Evolutionary conservation across 2,113 vertebrate species (phyloP).

Genomic region (Ochotona princeps): DNA sequence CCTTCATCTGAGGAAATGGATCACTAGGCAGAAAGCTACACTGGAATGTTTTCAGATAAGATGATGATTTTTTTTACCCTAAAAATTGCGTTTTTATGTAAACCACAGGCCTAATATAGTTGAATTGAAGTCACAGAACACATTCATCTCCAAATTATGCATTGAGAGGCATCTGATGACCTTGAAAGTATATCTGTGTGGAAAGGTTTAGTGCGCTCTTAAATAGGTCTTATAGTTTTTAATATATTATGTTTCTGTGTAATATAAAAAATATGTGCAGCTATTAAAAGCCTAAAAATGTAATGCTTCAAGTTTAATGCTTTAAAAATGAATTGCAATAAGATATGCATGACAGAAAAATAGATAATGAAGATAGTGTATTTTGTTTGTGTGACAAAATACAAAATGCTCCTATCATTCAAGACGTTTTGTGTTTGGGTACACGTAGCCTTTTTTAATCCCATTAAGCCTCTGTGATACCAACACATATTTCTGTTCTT

Average conservation of each 20-base stretch:
- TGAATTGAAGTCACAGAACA: conserved; percentile 76
- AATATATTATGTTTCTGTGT: conserved; percentile 80
- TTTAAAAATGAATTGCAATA: conserved; percentile 83
- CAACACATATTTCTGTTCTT: conserved; percentile 7
- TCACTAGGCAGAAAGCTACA: conserved; percentile 75
- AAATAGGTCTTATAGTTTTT: conserved; percentile 81
- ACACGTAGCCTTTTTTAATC: conserved; percentile 38
- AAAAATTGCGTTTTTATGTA: conserved; percentile 85
- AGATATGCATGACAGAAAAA: conserved; percentile 79
- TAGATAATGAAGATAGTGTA: conserved; percentile 67
- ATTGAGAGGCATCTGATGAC: conserved; percentile 79
- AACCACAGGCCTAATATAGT: conserved; percentile 75
- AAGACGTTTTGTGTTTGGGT: neutral
- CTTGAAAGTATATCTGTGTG: conserved; percentile 83
- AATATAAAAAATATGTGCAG: conserved; percentile 80
- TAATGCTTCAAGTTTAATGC: conserved; percentile 80
- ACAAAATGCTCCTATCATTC: conserved; percentile 62
- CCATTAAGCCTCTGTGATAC: conserved; percentile 33
- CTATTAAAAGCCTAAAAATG: conserved; percentile 81
- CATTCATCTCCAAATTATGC: conserved; percentile 79
- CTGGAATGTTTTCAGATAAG: conserved; percentile 80
- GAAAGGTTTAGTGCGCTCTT: conserved; percentile 80
- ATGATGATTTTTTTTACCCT: conserved; percentile 72
- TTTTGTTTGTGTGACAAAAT: conserved; percentile 50
- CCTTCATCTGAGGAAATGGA: conserved; percentile 78